A percentile compares a stretch with the other conserved stretches of the same genome.
Conservation (phyloP, 2,113 vertebrate species). For the Trogon melanurus region DNA sequence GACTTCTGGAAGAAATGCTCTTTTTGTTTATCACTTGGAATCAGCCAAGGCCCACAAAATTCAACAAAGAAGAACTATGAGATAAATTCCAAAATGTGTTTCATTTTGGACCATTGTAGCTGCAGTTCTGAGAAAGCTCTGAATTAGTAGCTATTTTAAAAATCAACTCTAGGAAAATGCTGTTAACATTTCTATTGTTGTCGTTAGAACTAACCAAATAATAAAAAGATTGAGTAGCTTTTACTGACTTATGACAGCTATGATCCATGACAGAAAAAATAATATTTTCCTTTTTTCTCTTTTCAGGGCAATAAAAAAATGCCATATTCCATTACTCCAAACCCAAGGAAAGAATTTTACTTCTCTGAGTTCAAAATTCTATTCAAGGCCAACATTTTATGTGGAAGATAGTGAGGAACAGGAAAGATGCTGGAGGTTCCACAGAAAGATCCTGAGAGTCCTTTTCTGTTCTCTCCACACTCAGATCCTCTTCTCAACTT, state of each 20-base stretch:
- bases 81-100: background rate
- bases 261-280: background rate
- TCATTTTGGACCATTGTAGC: background rate
- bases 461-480: background rate
- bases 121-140: background rate
- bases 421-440: background rate
- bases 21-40: background rate
- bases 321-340: background rate
- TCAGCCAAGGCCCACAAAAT: background rate
- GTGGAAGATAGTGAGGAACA: background rate
- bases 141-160: background rate
- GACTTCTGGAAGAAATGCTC: background rate
- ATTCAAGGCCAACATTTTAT: background rate
- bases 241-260: background rate
- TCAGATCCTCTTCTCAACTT: background rate
- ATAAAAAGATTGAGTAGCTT: background rate
- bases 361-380: background rate
- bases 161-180: background rate
- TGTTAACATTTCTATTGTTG: background rate
- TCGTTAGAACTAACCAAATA: background rate
- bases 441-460: background rate
- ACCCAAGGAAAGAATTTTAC: background rate
- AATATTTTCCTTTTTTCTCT: background rate
- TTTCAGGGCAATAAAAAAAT: background rate
- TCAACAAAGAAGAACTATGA: background rate